Conservation (phyloP, 2,113 vertebrate genomes). For the Hemiscyllium ocellatum region DNA sequence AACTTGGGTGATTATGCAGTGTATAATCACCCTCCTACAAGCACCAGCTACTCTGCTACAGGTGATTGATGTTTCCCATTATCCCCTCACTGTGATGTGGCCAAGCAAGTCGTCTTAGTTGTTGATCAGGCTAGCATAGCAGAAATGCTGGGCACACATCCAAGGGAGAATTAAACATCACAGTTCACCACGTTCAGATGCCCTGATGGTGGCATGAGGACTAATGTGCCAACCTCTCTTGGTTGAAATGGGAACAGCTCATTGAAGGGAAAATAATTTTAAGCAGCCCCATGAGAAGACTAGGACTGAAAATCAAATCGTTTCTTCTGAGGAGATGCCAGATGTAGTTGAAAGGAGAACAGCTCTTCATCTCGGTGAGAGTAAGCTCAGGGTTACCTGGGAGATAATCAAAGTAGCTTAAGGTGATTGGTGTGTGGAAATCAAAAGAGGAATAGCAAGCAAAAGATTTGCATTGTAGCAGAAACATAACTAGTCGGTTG, state of each 20-base stretch:
- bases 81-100: not conserved
- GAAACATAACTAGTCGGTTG: no score
- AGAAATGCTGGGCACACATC: not conserved
- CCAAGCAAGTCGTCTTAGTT: not conserved
- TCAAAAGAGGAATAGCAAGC: not conserved
- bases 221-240: not conserved
- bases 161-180: not conserved
- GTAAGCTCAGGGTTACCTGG: not conserved
- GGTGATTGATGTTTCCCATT: not conserved
- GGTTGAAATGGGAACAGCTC: not conserved
- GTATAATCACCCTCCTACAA: not conserved
- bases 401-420: not conserved
- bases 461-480: not conserved
- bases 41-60: not conserved
- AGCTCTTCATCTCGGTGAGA: not conserved
- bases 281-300: no score
- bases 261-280: no score
- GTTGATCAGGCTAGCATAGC: not conserved
- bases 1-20: not conserved
- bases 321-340: not conserved
- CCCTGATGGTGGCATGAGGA: not conserved
- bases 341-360: not conserved
- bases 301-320: no score
- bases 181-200: not conserved
- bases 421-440: not conserved